These are phyloP conservation scores for Cotesia congregata DNA, from an alignment of 2,888 invertebrate species.

Conservation along the genomic window DNA sequence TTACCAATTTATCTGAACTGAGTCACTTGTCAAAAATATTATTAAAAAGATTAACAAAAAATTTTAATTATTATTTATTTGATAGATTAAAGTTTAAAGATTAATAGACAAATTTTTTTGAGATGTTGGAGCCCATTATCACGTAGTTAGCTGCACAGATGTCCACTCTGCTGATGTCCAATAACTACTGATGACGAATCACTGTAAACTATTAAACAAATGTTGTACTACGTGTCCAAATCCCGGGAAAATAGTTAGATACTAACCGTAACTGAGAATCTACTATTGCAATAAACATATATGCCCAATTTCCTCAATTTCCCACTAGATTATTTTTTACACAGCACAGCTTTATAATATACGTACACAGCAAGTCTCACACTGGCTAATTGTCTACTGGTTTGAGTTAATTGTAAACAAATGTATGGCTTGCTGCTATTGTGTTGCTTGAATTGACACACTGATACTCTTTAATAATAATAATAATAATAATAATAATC, in stretches of 20 bases:
- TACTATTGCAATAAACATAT: not conserved
- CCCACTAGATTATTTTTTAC: not conserved
- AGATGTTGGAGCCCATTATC: not conserved
- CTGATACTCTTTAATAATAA: constrained; percentile 1
- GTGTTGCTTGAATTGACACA: not conserved
- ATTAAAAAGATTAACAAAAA: not conserved
- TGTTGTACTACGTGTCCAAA: not conserved
- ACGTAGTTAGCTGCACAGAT: not conserved
- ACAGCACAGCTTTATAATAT: no score
- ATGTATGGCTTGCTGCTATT: not conserved
- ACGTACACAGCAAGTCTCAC: no score
- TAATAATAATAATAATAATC: not conserved
- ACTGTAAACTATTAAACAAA: not conserved
- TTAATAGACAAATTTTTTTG: not conserved
- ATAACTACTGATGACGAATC: not conserved
- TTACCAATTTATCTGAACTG: not conserved
- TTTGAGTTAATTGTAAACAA: not conserved
- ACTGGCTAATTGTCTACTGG: not conserved
- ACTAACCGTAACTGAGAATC: not conserved
- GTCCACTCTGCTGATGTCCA: not conserved
- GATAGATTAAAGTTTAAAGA: not conserved
- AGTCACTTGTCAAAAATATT: not conserved
- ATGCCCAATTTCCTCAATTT: not conserved
- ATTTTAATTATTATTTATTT: not conserved
- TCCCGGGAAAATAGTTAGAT: not conserved